A percentile compares a stretch with the other conserved stretches of the same genome.
Evolutionary conservation across 2,888 invertebrate genomes (phyloP).

Genomic region (Ptychoptera contaminata): DNA sequence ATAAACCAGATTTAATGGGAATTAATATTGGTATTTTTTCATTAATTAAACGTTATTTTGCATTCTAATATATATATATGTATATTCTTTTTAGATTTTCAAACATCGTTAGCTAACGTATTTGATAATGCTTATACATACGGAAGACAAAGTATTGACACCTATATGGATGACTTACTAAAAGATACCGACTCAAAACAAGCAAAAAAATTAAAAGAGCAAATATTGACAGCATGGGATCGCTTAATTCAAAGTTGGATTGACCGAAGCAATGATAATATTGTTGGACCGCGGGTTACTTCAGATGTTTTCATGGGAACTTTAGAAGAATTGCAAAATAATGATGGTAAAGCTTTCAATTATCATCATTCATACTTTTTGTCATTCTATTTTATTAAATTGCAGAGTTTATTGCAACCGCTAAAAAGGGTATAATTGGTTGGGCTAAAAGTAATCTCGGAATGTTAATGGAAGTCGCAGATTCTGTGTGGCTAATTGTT

Average conservation of each 20-base stretch:
- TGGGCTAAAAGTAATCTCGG: constrained; percentile 86
- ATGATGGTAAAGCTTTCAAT: constrained; percentile 41
- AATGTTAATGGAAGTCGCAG: constrained; percentile 70
- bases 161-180: constrained; percentile 64
- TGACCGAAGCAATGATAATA: constrained; percentile 43
- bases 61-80: not conserved
- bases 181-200: constrained; percentile 67
- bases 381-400: too few relatives aligned
- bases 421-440: constrained; percentile 46
- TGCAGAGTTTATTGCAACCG: constrained; percentile 8
- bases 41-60: not conserved
- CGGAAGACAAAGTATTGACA: constrained; percentile 79
- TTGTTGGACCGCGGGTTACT: constrained; percentile 57
- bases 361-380: not conserved
- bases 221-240: constrained; percentile 87
- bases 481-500: constrained; percentile 78
- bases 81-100: constrained; percentile 15
- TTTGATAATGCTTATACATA: constrained; percentile 87
- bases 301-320: constrained; percentile 53
- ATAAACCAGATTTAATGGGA: constrained; percentile 72
- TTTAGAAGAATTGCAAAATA: constrained; percentile 53
- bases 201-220: constrained; percentile 67
- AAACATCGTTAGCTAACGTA: constrained; percentile 64
- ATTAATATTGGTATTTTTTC: constrained; percentile 14
- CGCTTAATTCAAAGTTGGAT: constrained; percentile 86